A percentile compares a stretch with the other conserved stretches of the same genome.
phyloP scores from a whole-genome alignment of 2,797 vertebrate species.

The Phrynocephalus guinanensis region DNA sequence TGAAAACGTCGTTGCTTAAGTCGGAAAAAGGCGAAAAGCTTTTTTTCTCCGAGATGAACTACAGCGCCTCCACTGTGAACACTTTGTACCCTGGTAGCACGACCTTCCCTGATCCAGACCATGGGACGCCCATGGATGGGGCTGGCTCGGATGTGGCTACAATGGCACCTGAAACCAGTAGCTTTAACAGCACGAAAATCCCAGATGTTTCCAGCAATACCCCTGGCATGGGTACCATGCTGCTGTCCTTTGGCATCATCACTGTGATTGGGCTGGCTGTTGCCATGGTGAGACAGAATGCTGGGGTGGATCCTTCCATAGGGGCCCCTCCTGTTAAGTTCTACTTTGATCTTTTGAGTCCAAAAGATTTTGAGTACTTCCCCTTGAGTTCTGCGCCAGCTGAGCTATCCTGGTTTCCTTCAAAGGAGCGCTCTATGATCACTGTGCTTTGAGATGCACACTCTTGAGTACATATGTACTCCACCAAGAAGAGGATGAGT shows the following conservation, averaged over 20 bases:
- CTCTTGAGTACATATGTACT: neutral
- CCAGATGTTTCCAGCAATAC: conserved; percentile 79
- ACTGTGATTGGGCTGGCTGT: conserved; percentile 93
- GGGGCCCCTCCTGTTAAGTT: no score
- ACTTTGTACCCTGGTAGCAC: conserved; percentile 63
- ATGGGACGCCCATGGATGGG: conserved; percentile 64
- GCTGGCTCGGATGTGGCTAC: conserved; percentile 69
- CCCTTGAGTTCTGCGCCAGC: neutral
- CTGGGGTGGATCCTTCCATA: neutral
- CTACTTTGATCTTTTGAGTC: neutral
- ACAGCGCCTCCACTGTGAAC: conserved; percentile 63
- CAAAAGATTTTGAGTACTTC: no score
- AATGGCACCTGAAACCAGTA: conserved; percentile 79
- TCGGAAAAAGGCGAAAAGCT: conserved; percentile 43
- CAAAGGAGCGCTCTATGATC: neutral
- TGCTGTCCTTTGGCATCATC: conserved; percentile 94
- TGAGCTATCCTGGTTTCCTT: neutral
- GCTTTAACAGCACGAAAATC: conserved; percentile 88
- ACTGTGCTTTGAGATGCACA: neutral
- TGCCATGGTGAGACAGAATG: conserved; percentile 85
- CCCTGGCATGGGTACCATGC: conserved; percentile 87
- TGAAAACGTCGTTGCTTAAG: conserved; percentile 25
- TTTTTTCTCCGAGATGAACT: conserved; percentile 70
- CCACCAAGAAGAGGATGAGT: neutral
- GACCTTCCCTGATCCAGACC: conserved; percentile 50